Base-by-base conservation (phyloP, 2,888 invertebrate species). In the Phyllotreta striolata region DNA sequence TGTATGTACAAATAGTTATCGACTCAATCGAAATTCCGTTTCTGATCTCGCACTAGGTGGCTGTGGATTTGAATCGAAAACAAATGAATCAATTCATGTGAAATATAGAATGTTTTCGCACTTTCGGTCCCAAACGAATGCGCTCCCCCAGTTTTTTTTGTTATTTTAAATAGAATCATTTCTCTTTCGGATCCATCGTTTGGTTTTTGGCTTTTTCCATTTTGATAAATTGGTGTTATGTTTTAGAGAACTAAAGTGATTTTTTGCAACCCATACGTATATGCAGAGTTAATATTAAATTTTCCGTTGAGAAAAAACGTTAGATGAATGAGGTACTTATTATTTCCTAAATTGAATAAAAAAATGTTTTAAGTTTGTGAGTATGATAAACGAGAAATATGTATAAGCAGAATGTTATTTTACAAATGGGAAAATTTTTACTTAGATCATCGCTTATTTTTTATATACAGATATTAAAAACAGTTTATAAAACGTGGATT, bases 81-180 rank as follows among this genome's bases (percentile, higher is more conserved):
- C 67, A 69, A 67, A 69, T 69, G 66, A 69, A 69, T 69, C 69
- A 69, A 66, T 67, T 67, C 64, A 38, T 55, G 61, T 69, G 58
- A 66, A 67, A 69, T 67, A 69, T 64, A 55, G 66, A 63, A 64
- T 64, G 66, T 67, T 67, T 69, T 67, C 67, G 61, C 67, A 64
- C 61, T 64, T 60, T 46, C 57, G 34, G 56, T 64, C 59, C 64
- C 24, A 55, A 37, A 47, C 54, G 62, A 55, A 57, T 63, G 52
- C 65, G 56, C 58, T 49, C 52, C 51, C 57, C 41, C 52, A 54
- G 56, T 54, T 58, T 67, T n/a, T 68, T 67, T 66, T 67, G 66
- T 65, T 67, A 66, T 69, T 65, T 62, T 63, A 63, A 64, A 62
- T 60, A 63, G 66, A 57, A 62, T 63, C 62, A 49, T 66, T 67